Evolutionary conservation across 1,140 invertebrate genomes (phyloP).

Genomic region (Bathynomus jamesi): DNA sequence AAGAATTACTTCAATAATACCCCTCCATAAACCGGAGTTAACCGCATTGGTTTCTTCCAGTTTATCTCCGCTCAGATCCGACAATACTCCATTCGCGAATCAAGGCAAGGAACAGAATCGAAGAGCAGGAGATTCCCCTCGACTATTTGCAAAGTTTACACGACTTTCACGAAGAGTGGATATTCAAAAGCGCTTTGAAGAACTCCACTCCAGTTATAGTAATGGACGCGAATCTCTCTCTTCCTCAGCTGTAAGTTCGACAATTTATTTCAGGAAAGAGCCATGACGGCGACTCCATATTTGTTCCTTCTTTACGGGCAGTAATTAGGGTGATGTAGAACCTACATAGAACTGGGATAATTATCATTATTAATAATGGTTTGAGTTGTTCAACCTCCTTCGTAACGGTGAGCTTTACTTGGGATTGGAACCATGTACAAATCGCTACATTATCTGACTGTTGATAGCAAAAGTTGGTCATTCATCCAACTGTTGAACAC

Average conservation of each 20-base stretch:
- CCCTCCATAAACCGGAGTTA: background rate
- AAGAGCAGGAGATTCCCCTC: constrained; percentile 43
- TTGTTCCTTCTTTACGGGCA: too few relatives aligned
- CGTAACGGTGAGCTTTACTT: too few relatives aligned
- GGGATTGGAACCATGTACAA: too few relatives aligned
- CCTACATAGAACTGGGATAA: too few relatives aligned
- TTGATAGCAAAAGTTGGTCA: too few relatives aligned
- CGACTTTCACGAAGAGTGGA: constrained; percentile 34
- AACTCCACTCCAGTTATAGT: background rate
- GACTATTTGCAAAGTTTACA: constrained; percentile 34
- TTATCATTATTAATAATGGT: too few relatives aligned
- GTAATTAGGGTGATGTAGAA: too few relatives aligned
- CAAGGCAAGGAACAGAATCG: constrained; percentile 61
- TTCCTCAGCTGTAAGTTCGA: background rate
- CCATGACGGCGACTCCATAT: too few relatives aligned
- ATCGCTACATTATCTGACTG: too few relatives aligned
- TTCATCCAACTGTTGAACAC: too few relatives aligned
- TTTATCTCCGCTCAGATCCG: constrained; percentile 75
- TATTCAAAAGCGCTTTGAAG: background rate
- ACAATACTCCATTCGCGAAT: constrained; percentile 73
- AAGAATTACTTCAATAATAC: too few relatives aligned
- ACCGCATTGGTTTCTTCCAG: constrained; percentile 47
- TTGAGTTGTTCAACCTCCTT: too few relatives aligned
- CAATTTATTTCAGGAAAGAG: background rate
- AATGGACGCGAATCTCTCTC: background rate